Base-by-base conservation (phyloP, 2,113 vertebrate species). In the Rana temporaria region DNA sequence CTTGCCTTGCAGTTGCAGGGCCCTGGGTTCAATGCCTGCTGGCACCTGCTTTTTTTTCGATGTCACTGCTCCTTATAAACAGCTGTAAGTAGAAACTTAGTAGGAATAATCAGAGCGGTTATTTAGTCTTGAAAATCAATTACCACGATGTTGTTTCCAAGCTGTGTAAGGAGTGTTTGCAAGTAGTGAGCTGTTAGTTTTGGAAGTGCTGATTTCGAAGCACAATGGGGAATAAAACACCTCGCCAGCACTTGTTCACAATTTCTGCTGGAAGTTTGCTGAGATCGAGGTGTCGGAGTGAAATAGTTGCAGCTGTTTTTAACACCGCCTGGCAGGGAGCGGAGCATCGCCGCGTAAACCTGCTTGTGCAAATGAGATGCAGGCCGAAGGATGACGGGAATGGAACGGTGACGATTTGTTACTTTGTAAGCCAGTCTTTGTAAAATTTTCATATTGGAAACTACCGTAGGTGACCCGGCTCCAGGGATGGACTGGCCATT, bases 271-370 rank as follows among this genome's bases (percentile, higher is more conserved):
- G 8, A 20, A 30, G 73, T 52, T 63, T 63, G 73, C 73, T 63
- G 73, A 76, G 60, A 63, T 59, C 2, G 59, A 76, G 59, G 73
- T 76, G 73, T 76, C n/a, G 56, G n/a, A 63, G 73, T 76, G 73
- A 76, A 34, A 48, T 62, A 63, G 57, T 76, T 63, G 59, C 73
- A 76, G 73, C 59, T 76, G 59, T 76, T 76, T 48, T 14, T 76
- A 63, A 63, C 73, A 76, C 34, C 1, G 73, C 73, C 73, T 76
- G 73, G 38, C 73, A 76, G 73, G 73, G 59, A 76, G 57, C 38
- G 12, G 73, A 63, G 57, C 73, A 63, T 42, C 73, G 63, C 42
- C 4, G 34, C 1, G 34, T 24, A 26, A 26, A 14, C 70, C 19
- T 15, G 11, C 5, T 34, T 11, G 7, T 73, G 55, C 9, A 34